phyloP scores from a whole-genome alignment of 2,888 invertebrate species.

The Calliphora vomitoria region DNA sequence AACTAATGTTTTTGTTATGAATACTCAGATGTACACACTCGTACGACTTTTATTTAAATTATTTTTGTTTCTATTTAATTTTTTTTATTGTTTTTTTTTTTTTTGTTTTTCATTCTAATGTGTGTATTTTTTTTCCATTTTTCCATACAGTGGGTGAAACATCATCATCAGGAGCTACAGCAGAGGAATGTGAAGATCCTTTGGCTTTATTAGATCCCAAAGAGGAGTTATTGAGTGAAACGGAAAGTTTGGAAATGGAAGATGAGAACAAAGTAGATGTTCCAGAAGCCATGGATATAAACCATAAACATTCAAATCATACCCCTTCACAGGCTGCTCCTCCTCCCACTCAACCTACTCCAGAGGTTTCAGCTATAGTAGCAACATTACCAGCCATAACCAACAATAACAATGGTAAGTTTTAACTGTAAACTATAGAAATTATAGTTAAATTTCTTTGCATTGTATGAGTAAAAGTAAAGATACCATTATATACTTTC shows the following conservation, averaged over 20 bases:
- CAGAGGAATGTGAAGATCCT: conserved; percentile 75
- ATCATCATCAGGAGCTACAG: conserved; percentile 31
- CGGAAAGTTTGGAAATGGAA: conserved; percentile 75
- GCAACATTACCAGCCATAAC: conserved; percentile 66
- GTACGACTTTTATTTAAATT: conserved; percentile 50
- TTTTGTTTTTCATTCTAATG: conserved; percentile 15
- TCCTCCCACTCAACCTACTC: conserved; percentile 16
- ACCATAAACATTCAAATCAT: conserved; percentile 40
- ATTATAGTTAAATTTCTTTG: conserved; percentile 38
- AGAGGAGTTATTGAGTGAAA: conserved; percentile 80
- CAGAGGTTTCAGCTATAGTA: conserved; percentile 69
- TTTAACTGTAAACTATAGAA: conserved; percentile 47
- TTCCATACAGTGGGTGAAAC: conserved; percentile 73
- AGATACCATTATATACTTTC: conserved; percentile 50
- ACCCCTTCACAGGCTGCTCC: conserved; percentile 22
- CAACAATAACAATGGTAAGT: conserved; percentile 76
- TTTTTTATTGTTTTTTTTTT: conserved; percentile 30
- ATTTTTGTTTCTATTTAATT: conserved; percentile 11
- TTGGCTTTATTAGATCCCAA: conserved; percentile 80
- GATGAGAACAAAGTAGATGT: conserved; percentile 70
- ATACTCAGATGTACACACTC: conserved; percentile 20
- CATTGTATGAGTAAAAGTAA: conserved; percentile 44
- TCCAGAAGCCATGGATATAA: conserved; percentile 58
- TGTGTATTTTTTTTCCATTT: conserved; percentile 34
- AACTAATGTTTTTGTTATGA: conserved; percentile 45